These are phyloP conservation scores for Rhyzopertha dominica DNA, from an alignment of 1,140 invertebrate genomes.

Conservation along the genomic window DNA sequence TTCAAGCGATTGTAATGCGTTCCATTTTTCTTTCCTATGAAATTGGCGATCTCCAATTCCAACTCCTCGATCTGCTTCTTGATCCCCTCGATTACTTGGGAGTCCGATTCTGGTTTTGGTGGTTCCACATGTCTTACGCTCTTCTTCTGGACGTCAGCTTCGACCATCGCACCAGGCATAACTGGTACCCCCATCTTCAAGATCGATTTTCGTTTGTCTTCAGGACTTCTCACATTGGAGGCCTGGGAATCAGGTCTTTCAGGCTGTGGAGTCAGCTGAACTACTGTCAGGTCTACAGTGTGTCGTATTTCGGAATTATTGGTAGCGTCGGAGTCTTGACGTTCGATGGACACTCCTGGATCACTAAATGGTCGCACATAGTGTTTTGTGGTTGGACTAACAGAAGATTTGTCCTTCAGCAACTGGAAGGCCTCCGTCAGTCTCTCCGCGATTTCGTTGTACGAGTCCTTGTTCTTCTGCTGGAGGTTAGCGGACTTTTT, in stretches of 20 bases:
- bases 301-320: too few relatives aligned
- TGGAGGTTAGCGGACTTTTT: conserved; percentile 20
- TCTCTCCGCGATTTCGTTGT: conserved; percentile 22
- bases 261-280: too few relatives aligned
- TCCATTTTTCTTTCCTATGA: conserved; percentile 25
- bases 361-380: too few relatives aligned
- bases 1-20: conserved; percentile 15
- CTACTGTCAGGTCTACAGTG: too few relatives aligned
- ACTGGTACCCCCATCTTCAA: conserved; percentile 32
- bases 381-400: too few relatives aligned
- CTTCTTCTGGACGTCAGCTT: conserved; percentile 5
- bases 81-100: conserved; percentile 18
- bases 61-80: conserved; percentile 19
- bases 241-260: too few relatives aligned
- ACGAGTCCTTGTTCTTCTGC: conserved; percentile 22
- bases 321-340: too few relatives aligned
- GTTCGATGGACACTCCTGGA: too few relatives aligned
- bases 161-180: conserved; percentile 28
- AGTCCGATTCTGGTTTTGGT: conserved; percentile 5
- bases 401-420: too few relatives aligned
- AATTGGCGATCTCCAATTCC: conserved; percentile 28
- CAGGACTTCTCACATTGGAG: conserved; percentile 15
- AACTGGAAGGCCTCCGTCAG: conserved; percentile 22
- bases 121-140: conserved; percentile 5
- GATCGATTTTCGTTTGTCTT: conserved; percentile 26